phyloP scores from a whole-genome alignment of 2,888 invertebrate genomes.

The Hemithea aestivaria region DNA sequence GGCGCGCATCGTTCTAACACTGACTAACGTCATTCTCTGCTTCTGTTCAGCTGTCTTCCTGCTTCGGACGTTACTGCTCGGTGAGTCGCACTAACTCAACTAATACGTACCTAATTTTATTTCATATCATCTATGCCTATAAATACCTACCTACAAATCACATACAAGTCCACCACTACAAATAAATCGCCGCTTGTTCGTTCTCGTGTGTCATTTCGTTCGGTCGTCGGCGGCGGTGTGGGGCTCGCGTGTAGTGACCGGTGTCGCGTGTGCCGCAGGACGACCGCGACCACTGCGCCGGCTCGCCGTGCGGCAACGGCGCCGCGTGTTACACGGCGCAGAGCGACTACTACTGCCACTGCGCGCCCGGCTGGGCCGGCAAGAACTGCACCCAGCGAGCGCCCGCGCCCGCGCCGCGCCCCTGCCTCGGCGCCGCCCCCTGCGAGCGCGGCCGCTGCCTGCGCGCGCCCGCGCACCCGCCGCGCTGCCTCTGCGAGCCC shows the following conservation, averaged over 20 bases:
- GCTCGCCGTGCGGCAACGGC: constrained; percentile 91
- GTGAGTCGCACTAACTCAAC: constrained; percentile 43
- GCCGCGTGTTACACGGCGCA: constrained; percentile 93
- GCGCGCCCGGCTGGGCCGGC: constrained; percentile 92
- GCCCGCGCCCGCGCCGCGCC: constrained; percentile 46
- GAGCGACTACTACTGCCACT: constrained; percentile 94
- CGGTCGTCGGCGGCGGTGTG: no score
- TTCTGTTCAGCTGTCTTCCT: constrained; percentile 72
- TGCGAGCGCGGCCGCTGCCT: constrained; percentile 70
- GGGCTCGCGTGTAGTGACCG: no score
- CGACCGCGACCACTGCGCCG: constrained; percentile 93
- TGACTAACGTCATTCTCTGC: constrained; percentile 65
- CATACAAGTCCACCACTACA: no score
- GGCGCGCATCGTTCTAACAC: constrained; percentile 43
- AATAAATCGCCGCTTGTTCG: no score
- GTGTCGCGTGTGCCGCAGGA: constrained; percentile 78
- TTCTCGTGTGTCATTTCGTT: not conserved
- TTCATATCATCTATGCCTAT: no score
- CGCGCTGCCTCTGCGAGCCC: constrained; percentile 38
- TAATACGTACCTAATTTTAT: no score
- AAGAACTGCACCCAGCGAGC: constrained; percentile 87
- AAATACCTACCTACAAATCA: no score
- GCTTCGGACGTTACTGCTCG: constrained; percentile 65
- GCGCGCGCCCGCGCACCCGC: constrained; percentile 39
- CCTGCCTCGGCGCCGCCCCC: constrained; percentile 52